Evolutionary conservation across 2,113 vertebrate genomes (phyloP).

Genomic region (Parotia lawesii): DNA sequence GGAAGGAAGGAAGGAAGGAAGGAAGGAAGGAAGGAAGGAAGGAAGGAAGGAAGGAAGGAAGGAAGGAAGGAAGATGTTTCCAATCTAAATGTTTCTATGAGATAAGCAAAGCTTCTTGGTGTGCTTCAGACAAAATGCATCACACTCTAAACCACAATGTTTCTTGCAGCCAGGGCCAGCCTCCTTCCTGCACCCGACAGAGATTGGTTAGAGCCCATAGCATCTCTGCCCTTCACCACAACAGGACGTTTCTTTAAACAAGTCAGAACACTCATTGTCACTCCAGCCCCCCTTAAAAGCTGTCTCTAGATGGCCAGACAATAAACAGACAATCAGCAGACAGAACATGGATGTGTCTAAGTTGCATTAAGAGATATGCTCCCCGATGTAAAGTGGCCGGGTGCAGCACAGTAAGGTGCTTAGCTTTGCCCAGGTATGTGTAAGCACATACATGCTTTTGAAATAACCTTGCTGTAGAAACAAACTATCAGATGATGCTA

Average conservation of each 20-base stretch:
- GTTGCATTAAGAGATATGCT: background rate
- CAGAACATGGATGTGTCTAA: background rate
- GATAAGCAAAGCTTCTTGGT: background rate
- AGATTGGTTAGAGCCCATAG: background rate
- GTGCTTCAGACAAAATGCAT: background rate
- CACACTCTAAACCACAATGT: background rate
- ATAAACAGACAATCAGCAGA: background rate
- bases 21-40: background rate
- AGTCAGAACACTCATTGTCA: background rate
- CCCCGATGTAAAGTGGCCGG: background rate
- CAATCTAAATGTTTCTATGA: background rate
- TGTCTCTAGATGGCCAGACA: background rate
- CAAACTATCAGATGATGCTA: background rate
- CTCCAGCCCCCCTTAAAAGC: background rate
- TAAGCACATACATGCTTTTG: background rate
- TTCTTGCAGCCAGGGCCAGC: background rate
- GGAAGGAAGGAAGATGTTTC: background rate
- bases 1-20: too few species aligned
- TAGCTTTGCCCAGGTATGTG: background rate
- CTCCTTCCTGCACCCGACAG: background rate
- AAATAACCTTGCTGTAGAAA: background rate
- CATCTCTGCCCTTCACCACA: background rate
- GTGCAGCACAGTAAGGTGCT: background rate
- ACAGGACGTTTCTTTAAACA: background rate
- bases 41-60: background rate